A percentile compares a stretch with the other conserved stretches of the same genome.
Evolutionary conservation across 2,888 invertebrate species (phyloP).

Genomic region (Drosophila buzzatii): DNA sequence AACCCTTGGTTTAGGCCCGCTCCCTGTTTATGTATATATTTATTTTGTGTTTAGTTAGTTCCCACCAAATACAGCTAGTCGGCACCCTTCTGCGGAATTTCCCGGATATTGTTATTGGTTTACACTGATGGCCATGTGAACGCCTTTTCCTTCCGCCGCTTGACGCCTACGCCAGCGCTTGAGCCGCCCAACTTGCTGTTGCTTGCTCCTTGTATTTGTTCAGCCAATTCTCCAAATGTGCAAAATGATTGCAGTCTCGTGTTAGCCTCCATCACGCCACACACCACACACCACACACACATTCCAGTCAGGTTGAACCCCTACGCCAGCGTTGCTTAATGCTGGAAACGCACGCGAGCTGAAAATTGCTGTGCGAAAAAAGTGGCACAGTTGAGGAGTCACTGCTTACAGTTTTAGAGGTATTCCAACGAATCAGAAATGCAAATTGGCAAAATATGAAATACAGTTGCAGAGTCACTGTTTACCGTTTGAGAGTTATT

Average conservation of each 20-base stretch:
- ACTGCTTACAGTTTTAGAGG: background rate
- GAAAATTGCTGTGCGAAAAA: slow-evolving; percentile 32
- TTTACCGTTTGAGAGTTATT: background rate
- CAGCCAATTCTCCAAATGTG: slow-evolving; percentile 62
- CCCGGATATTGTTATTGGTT: slow-evolving; percentile 78
- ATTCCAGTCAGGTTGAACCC: background rate
- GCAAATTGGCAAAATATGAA: background rate
- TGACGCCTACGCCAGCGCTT: slow-evolving; percentile 61
- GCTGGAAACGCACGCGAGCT: slow-evolving; percentile 64
- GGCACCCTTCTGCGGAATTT: slow-evolving; percentile 61
- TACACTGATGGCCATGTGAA: slow-evolving; percentile 44
- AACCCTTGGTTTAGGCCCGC: slow-evolving; percentile 38
- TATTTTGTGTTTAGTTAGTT: slow-evolving; percentile 40
- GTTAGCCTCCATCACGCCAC: slow-evolving; percentile 39
- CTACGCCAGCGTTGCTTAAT: slow-evolving; percentile 50
- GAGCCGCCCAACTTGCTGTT: slow-evolving; percentile 20
- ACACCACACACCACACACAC: background rate
- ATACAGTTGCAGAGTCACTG: background rate
- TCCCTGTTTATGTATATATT: background rate
- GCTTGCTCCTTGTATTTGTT: slow-evolving; percentile 17
- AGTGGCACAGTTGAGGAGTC: slow-evolving; percentile 12
- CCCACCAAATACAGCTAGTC: slow-evolving; percentile 54
- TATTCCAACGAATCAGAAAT: background rate
- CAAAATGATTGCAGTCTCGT: slow-evolving; percentile 81
- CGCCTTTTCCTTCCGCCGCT: slow-evolving; percentile 79